phyloP scores from a whole-genome alignment of 92 coral and sea anemone species.

The Diadumene lineata region DNA sequence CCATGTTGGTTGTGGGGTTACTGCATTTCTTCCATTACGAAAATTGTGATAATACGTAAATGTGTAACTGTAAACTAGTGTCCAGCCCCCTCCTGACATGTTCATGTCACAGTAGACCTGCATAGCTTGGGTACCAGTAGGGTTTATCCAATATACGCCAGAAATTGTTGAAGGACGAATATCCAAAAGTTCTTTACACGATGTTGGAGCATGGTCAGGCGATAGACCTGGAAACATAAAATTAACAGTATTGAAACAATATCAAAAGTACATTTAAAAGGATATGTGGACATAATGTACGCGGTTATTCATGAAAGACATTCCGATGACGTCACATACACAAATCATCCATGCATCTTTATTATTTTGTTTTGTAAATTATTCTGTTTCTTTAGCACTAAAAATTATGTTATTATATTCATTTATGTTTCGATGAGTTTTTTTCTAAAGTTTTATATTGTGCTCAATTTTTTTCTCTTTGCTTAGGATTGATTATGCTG shows the following conservation, averaged over 20 bases:
- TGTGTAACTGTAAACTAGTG: slow-evolving; percentile 52
- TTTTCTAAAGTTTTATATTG: too few relatives aligned
- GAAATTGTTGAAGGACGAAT: slow-evolving; percentile 32
- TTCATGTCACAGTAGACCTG: slow-evolving; percentile 61
- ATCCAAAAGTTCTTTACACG: slow-evolving; percentile 30
- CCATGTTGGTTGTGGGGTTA: slow-evolving; percentile 60
- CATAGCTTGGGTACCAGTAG: slow-evolving; percentile 28
- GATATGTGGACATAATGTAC: too few relatives aligned
- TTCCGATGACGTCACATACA: too few relatives aligned
- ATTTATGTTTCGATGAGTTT: too few relatives aligned
- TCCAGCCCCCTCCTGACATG: slow-evolving; percentile 64
- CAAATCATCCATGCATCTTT: too few relatives aligned
- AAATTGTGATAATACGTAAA: slow-evolving; percentile 51
- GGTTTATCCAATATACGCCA: slow-evolving; percentile 59
- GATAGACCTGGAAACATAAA: neutral
- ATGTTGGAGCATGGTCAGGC: slow-evolving; percentile 37
- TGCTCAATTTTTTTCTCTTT: too few relatives aligned
- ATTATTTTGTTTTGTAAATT: too few relatives aligned
- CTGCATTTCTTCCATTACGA: slow-evolving; percentile 37
- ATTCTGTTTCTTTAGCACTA: too few relatives aligned
- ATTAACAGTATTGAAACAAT: neutral
- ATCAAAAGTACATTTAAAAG: too few relatives aligned
- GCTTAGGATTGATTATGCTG: too few relatives aligned
- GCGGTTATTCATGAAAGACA: too few relatives aligned
- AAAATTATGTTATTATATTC: too few relatives aligned